Evolutionary conservation across 2,888 invertebrate species (phyloP), one percentile per base, ranked within the genome.

Genomic region (Nephrotoma flavescens): DNA sequence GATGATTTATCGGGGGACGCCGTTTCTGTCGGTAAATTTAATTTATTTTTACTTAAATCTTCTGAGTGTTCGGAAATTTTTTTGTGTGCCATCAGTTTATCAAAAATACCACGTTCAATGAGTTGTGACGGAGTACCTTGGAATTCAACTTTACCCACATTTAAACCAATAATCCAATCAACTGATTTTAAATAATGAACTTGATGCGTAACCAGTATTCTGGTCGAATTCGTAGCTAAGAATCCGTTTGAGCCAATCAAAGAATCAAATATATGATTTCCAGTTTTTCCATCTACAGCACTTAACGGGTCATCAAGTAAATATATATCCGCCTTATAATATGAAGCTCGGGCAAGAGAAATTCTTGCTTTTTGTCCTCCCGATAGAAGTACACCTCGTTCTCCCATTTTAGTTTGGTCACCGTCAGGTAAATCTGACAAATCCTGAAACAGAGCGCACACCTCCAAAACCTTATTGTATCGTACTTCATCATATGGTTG

Each of bases 131-230:
- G 93, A 2, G 91, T 91, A 11, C 93, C 93, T 89, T 92, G 91
- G 6, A 91, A 91, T 88, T 92, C 91, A 52, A 93, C 90, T 86
- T 88, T 89, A 7, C 93, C 93, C 92, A 94, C 93, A 87, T 93
- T 92, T 11, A 95, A 89, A 87, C 94, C 91, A 42, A 94, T 89
- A 52, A 95, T 93, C 85, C 92, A 91, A 90, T 94, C 93, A 1
- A 93, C 94, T 88, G 92, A 90, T 87, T 93, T 93, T 31, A 95
- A 90, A 89, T 94, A 94, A 89, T 96, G 95, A 2, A 95, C 92
- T 90, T 96, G 96, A 92, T 96, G 96, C 0, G 96, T 96, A 12
- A 95, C 95, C 41, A 96, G 92, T 88, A 96, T 93, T 87, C 94
- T 92, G 0, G 95, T 94, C 89, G 95, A 94, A 19, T 88, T 86